phyloP scores from a whole-genome alignment of 2,113 vertebrate genomes.

The Poicephalus gulielmi region DNA sequence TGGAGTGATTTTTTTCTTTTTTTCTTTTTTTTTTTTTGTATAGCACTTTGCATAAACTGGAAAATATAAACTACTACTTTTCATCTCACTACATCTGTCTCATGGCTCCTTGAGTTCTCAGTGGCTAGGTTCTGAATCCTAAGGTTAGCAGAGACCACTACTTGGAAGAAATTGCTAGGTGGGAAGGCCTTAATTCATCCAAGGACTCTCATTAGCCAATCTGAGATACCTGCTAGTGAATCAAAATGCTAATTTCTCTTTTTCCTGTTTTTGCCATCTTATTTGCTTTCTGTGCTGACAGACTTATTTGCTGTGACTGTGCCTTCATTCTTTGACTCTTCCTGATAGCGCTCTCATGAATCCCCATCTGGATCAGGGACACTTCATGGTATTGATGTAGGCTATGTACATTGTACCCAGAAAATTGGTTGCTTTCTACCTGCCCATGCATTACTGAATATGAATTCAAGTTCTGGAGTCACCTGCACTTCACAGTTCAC shows the following conservation, averaged over 20 bases:
- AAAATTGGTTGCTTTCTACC: background rate
- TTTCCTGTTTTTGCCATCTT: background rate
- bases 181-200: background rate
- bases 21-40: background rate
- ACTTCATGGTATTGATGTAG: background rate
- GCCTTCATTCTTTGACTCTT: background rate
- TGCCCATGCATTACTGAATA: background rate
- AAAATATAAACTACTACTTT: background rate
- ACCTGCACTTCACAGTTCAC: background rate
- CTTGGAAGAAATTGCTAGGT: background rate
- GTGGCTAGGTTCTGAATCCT: background rate
- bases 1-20: background rate
- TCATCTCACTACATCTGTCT: background rate
- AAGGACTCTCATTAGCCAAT: background rate
- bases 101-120: background rate
- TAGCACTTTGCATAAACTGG: background rate
- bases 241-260: background rate
- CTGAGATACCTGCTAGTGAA: background rate
- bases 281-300: background rate
- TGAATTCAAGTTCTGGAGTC: background rate
- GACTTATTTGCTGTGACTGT: background rate
- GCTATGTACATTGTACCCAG: background rate
- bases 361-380: background rate
- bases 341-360: background rate
- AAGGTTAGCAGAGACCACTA: background rate